Evolutionary conservation across 2,113 vertebrate species (phyloP).

Genomic region (Calonectris borealis): DNA sequence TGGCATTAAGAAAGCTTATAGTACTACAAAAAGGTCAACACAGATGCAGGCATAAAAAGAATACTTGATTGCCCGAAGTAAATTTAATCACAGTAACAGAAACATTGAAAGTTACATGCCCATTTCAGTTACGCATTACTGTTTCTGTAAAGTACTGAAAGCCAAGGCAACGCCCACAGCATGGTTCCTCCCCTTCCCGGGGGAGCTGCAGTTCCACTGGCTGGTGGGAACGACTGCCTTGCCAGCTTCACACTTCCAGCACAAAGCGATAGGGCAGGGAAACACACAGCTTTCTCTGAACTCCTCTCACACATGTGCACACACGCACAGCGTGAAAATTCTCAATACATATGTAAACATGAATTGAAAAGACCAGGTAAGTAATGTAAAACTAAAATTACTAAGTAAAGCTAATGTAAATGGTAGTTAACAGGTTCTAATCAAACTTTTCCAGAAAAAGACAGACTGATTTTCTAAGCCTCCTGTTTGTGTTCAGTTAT

Average conservation of each 20-base stretch:
- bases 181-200: rapidly evolving
- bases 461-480: not conserved
- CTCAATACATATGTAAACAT: rapidly evolving
- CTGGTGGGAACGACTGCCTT: not conserved
- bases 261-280: rapidly evolving
- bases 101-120: not conserved
- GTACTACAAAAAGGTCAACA: not conserved
- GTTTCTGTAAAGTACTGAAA: not conserved
- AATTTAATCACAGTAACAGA: not conserved
- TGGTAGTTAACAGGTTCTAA: not conserved
- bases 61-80: not conserved
- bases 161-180: not conserved
- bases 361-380: not conserved
- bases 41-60: not conserved
- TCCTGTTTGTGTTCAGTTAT: not conserved
- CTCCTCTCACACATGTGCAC: rapidly evolving
- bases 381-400: not conserved
- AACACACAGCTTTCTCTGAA: not conserved
- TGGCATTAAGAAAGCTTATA: not conserved
- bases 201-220: not conserved
- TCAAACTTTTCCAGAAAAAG: not conserved
- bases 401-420: not conserved
- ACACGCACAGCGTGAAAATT: rapidly evolving
- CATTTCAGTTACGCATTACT: not conserved
- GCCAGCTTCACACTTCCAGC: not conserved